Evolutionary conservation across 2,797 vertebrate genomes (phyloP), one percentile per base, ranked within the genome.

Genomic region (Myotis findleyi): DNA sequence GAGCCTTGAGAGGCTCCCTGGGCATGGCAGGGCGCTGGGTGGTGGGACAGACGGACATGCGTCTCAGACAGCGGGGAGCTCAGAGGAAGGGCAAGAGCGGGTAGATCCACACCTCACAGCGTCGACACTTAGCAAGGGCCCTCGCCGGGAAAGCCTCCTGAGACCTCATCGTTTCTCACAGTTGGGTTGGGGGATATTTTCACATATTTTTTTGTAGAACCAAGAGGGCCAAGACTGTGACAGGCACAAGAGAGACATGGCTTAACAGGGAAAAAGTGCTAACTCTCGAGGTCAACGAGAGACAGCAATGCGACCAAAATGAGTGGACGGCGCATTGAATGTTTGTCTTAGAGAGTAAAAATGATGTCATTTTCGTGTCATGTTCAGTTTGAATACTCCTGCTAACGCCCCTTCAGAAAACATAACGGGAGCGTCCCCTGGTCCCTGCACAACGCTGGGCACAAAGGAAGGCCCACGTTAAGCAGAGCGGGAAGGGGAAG

Each of bases 11-110:
- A 30, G 59, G 27, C 27, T 62, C 27, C 57, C 59, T 62, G 59
- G 5, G 21, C 2, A 0, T 62, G 59, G 59, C 12, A 14, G 47
- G 27, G 6, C 33, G 3, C 77, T 14, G 3, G 1, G 0, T 8
- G 21, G 25, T 7, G 6, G 41, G 38, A 9, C 2, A 2, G 2
- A 27, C 16, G 4, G 27, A 62, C 62, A 6, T 20, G 2, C 13
- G 12, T 17, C 27, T 16, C 5, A n/a, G 53, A 49, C 16, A 66
- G 0, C 18, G 9, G 38, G 41, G 55, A 33, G 14, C n/a, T 84
- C 25, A 30, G 59, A 77, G 30, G 38, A 20, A 71, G 69, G n/a
- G 62, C 41, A 44, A 76, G 44, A 47, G 53, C n/a, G 18, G n/a
- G 77, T 57, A 81, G 41, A 77, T n/a, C 44, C 41, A 30, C 53